These are phyloP conservation scores for Catalaphyllia jardinei DNA, from an alignment of 64 coral and sea anemone species.

Conservation along the genomic window DNA sequence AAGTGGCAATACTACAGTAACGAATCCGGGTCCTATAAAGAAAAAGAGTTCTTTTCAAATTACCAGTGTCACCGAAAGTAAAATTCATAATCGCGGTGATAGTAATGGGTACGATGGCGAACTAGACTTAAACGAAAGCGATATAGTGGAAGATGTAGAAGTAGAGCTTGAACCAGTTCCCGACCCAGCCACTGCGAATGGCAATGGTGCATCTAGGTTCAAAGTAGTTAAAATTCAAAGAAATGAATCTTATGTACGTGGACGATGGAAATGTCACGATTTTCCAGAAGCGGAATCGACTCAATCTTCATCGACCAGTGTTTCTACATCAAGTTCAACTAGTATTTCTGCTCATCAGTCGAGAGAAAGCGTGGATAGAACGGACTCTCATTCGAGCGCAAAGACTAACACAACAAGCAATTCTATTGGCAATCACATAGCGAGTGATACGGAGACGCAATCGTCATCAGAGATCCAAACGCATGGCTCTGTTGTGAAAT, in stretches of 20 bases:
- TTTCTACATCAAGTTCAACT: slow-evolving; percentile 26
- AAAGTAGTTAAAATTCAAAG: slow-evolving; percentile 96
- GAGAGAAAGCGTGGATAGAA: slow-evolving; percentile 23
- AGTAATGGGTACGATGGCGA: slow-evolving; percentile 94
- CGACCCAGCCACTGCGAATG: slow-evolving; percentile 76
- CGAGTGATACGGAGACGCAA: slow-evolving; percentile 26
- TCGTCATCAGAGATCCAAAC: slow-evolving; percentile 6
- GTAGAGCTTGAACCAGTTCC: slow-evolving; percentile 70
- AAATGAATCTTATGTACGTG: slow-evolving; percentile 83
- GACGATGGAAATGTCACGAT: slow-evolving; percentile 92
- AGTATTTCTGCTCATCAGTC: slow-evolving; percentile 24
- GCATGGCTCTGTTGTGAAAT: slow-evolving; percentile 6
- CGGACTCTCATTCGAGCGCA: slow-evolving; percentile 21
- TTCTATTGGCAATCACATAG: slow-evolving; percentile 25
- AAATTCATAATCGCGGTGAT: slow-evolving; percentile 86
- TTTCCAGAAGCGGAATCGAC: slow-evolving; percentile 73
- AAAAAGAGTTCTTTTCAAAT: slow-evolving; percentile 98
- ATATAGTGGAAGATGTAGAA: slow-evolving; percentile 79
- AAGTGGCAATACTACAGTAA: slow-evolving; percentile 27
- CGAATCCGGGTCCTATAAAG: slow-evolving; percentile 64
- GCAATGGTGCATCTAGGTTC: slow-evolving; percentile 94
- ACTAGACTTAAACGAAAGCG: slow-evolving; percentile 90
- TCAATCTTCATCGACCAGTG: slow-evolving; percentile 60
- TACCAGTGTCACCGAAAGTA: slow-evolving; percentile 93
- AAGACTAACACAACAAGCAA: neutral